Evolutionary conservation across 2,113 vertebrate genomes (phyloP).

Genomic region (Charina bottae): DNA sequence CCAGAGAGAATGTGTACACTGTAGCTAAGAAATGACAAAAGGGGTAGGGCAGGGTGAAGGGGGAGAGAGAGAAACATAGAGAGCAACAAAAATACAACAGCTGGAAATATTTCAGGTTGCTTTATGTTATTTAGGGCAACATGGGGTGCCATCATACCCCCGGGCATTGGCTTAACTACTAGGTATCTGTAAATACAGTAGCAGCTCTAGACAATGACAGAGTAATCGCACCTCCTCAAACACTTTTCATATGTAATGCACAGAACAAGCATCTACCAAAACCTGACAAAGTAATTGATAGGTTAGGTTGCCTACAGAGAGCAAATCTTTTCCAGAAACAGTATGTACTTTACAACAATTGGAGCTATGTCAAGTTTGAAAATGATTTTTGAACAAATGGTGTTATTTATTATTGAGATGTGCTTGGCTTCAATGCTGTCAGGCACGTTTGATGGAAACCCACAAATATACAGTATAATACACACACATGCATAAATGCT

Average conservation of each 20-base stretch:
- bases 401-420: conserved; percentile 40
- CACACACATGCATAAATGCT: neutral
- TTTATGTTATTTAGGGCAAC: conserved; percentile 26
- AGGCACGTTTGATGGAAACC: neutral
- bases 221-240: neutral
- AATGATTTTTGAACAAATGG: neutral
- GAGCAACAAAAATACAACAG: conserved; percentile 36
- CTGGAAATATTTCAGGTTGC: neutral
- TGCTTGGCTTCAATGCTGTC: neutral
- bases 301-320: conserved; percentile 14
- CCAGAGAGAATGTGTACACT: conserved; percentile 21
- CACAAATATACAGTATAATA: neutral
- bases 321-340: neutral
- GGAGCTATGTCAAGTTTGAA: conserved; percentile 28
- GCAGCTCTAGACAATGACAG: neutral
- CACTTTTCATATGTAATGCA: conserved; percentile 4
- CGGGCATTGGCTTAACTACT: neutral
- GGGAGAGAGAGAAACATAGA: neutral
- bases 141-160: neutral
- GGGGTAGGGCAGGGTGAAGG: neutral
- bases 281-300: conserved; percentile 24
- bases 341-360: neutral
- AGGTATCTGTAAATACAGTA: neutral
- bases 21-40: neutral
- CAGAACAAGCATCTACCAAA: conserved; percentile 5